phyloP scores from a whole-genome alignment of 2,888 invertebrate species.

The Eristalis arbustorum region DNA sequence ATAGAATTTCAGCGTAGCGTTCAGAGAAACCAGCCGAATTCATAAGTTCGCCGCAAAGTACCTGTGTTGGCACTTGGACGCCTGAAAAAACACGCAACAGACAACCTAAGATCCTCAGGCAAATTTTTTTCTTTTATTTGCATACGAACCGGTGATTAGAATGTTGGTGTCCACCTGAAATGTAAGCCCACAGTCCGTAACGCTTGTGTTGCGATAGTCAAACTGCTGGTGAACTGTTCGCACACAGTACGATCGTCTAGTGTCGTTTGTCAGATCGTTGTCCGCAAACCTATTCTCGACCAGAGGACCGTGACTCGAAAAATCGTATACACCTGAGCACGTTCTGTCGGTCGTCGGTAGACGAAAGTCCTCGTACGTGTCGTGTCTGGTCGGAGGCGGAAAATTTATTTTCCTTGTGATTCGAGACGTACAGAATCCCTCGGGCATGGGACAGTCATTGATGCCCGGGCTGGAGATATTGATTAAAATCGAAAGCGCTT shows the following conservation, averaged over 20 bases:
- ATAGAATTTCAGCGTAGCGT: constrained; percentile 88
- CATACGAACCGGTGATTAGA: constrained; percentile 85
- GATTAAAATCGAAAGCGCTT: constrained; percentile 90
- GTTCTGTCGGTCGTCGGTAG: constrained; percentile 72
- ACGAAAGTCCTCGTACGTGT: constrained; percentile 51
- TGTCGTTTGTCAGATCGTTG: constrained; percentile 77
- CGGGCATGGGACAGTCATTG: constrained; percentile 87
- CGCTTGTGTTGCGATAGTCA: constrained; percentile 88
- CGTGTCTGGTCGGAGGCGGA: constrained; percentile 49
- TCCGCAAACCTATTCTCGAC: constrained; percentile 35
- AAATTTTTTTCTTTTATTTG: constrained; percentile 73
- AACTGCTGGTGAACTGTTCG: constrained; percentile 85
- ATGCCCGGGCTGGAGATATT: constrained; percentile 88
- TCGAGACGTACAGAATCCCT: constrained; percentile 85
- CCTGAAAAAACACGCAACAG: constrained; percentile 78
- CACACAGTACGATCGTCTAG: constrained; percentile 85
- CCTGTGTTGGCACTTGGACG: constrained; percentile 87
- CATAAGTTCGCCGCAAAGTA: constrained; percentile 80
- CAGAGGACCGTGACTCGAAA: constrained; percentile 76
- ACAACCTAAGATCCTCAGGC: constrained; percentile 7
- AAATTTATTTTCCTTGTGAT: constrained; percentile 75
- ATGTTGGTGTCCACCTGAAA: constrained; percentile 91
- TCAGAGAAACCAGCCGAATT: constrained; percentile 78
- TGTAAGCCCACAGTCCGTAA: constrained; percentile 88
- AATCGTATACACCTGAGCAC: constrained; percentile 80